phyloP scores from a whole-genome alignment of 1,140 invertebrate species.

The Macrosteles quadrilineatus region DNA sequence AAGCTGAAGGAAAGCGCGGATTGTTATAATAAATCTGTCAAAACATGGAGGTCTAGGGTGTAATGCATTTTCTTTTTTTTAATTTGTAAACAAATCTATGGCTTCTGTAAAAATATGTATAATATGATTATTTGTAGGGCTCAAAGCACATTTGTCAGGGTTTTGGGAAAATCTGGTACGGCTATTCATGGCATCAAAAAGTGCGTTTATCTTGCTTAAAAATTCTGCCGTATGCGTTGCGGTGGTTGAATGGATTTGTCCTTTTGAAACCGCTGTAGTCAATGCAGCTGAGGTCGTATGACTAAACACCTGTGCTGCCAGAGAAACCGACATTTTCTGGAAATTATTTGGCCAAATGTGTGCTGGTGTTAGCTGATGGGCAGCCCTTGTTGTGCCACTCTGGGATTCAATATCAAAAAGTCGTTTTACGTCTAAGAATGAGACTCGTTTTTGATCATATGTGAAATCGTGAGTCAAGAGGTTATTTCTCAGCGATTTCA shows the following conservation, averaged over 20 bases:
- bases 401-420: neutral
- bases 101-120: neutral
- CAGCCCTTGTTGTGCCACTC: neutral
- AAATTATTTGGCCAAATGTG: constrained; percentile 6
- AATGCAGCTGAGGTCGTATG: neutral
- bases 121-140: neutral
- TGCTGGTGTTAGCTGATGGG: neutral
- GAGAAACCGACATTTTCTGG: constrained; percentile 11
- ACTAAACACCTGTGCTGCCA: too few relatives aligned
- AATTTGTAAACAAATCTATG: neutral
- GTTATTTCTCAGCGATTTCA: neutral
- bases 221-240: constrained; percentile 2
- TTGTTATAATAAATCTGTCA: neutral
- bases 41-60: neutral
- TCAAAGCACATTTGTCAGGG: neutral
- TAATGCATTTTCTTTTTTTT: neutral
- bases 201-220: constrained; percentile 3
- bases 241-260: neutral
- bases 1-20: too few relatives aligned
- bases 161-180: neutral
- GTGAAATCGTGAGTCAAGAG: neutral
- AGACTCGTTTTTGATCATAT: neutral
- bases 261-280: neutral
- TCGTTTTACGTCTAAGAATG: neutral
- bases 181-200: constrained; percentile 9